Percentiles rank a stretch among this genome's conserved stretches.
Conservation (phyloP, 2,888 invertebrate species). For the Callyntrura guangdongensis region DNA sequence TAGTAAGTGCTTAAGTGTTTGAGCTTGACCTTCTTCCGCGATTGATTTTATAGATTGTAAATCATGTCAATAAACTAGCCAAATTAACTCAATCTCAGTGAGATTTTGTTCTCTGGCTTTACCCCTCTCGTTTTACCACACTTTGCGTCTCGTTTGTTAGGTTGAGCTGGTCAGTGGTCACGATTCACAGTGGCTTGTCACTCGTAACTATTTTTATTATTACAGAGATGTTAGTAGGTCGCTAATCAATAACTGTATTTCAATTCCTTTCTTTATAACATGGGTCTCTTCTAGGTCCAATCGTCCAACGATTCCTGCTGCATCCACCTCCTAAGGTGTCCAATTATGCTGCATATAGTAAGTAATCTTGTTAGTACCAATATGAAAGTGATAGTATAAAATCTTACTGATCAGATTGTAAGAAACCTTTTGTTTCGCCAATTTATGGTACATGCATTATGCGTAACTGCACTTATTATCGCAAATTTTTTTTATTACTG, state of each 20-base stretch:
- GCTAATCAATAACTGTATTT: conserved; percentile 8
- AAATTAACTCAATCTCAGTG: not conserved
- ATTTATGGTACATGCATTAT: conserved; percentile 27
- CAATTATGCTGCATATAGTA: not conserved
- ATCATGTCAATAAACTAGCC: conserved; percentile 14
- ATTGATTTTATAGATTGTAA: conserved; percentile 43
- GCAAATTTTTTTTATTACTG: not conserved
- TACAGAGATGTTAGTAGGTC: conserved; percentile 12
- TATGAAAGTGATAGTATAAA: not conserved
- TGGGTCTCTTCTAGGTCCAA: not conserved
- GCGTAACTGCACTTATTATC: conserved; percentile 3
- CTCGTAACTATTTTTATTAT: conserved; percentile 32
- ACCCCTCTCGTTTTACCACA: not conserved
- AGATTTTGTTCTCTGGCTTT: conserved; percentile 1
- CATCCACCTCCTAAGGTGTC: conserved; percentile 16
- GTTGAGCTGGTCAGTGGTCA: conserved; percentile 53
- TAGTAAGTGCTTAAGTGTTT: not conserved
- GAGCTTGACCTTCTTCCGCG: conserved; percentile 38
- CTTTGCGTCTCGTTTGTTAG: not conserved
- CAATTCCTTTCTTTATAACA: not conserved
- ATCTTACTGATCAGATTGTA: not conserved
- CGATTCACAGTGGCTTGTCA: conserved; percentile 36
- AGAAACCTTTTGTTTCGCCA: not conserved
- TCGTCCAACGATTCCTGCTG: not conserved
- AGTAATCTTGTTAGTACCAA: not conserved